A percentile compares a stretch with the other conserved stretches of the same genome.
Conservation (phyloP, 2,888 invertebrate genomes). For the Coelopa pilipes region DNA sequence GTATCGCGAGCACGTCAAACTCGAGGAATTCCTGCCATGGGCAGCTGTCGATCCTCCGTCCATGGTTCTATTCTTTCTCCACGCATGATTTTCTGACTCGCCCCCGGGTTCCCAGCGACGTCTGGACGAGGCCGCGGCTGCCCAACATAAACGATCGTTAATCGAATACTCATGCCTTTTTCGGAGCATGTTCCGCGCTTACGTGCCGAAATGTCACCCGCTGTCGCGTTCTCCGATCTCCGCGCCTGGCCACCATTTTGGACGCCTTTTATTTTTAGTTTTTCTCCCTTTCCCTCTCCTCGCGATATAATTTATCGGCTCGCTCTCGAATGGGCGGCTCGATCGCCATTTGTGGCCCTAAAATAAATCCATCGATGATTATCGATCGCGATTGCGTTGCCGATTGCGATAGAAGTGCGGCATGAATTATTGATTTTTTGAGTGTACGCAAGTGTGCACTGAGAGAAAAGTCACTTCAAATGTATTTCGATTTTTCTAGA, state of each 20-base stretch:
- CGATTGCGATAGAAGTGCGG: neutral
- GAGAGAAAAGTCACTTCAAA: neutral
- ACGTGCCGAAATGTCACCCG: slow-evolving; percentile 23
- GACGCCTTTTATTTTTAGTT: neutral
- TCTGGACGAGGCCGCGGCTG: neutral
- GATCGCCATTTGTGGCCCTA: slow-evolving; percentile 1
- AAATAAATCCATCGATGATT: neutral
- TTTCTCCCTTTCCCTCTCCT: neutral
- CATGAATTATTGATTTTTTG: neutral
- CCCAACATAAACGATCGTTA: slow-evolving; percentile 5
- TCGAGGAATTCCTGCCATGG: no score
- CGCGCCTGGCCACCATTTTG: neutral
- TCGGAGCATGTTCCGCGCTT: slow-evolving; percentile 14
- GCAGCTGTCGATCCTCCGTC: no score
- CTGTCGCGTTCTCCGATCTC: neutral
- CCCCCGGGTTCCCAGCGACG: no score
- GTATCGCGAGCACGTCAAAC: no score
- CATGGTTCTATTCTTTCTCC: no score
- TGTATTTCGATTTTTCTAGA: neutral
- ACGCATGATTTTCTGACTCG: no score
- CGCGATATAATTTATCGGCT: neutral
- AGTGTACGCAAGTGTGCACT: neutral
- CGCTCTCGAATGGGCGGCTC: slow-evolving; percentile 10
- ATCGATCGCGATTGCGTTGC: neutral
- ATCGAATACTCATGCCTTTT: neutral